Conservation (phyloP, 2,888 invertebrate genomes). For the Helicoverpa assulta region DNA sequence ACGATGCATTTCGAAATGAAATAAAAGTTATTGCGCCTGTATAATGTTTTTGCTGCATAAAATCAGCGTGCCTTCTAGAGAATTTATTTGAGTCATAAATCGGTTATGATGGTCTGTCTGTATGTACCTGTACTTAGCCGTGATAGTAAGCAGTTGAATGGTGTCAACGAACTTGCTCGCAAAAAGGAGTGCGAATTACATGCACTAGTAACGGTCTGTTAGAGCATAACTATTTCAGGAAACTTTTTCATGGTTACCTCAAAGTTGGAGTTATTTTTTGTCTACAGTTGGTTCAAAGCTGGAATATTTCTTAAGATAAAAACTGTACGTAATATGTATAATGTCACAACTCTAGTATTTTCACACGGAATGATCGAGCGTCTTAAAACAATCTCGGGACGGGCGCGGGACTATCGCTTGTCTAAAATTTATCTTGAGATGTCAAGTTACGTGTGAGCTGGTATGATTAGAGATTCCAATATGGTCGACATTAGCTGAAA, state of each 20-base stretch:
- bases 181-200: constrained; percentile 48
- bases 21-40: constrained; percentile 22
- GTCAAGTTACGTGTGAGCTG: constrained; percentile 66
- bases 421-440: constrained; percentile 71
- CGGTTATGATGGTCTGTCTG: background rate
- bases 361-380: constrained; percentile 63
- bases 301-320: constrained; percentile 47
- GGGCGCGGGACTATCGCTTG: constrained; percentile 66
- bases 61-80: constrained; percentile 5
- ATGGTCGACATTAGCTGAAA: constrained; percentile 52
- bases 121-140: background rate
- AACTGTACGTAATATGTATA: constrained; percentile 43
- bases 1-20: constrained; percentile 52
- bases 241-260: constrained; percentile 20
- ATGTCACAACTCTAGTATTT: constrained; percentile 55
- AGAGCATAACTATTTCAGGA: constrained; percentile 51
- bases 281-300: constrained; percentile 15
- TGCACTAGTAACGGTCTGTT: constrained; percentile 52
- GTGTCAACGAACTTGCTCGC: constrained; percentile 48
- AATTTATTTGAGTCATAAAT: constrained; percentile 16
- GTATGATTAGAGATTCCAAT: constrained; percentile 56
- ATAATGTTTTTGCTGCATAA: constrained; percentile 10
- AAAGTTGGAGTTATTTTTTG: constrained; percentile 40
- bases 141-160: constrained; percentile 23
- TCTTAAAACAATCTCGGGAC: constrained; percentile 49